Conservation (phyloP, 2,113 vertebrate genomes). For the Sarotherodon lohbergeri region DNA sequence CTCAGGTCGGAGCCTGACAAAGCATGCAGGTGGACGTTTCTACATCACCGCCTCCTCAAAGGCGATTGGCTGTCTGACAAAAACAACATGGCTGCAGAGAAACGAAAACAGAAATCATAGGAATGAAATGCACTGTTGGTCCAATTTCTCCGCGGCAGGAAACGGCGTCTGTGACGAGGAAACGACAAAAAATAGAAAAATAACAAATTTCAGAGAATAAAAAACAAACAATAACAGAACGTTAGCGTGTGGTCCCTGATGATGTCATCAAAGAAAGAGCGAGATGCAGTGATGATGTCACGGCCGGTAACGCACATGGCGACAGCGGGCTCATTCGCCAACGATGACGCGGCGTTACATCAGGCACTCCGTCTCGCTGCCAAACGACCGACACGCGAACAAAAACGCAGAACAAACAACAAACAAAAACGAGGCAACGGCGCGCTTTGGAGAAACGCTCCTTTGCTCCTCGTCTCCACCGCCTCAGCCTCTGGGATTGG, state of each 20-base stretch:
- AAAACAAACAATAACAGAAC: background rate
- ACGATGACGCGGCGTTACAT: background rate
- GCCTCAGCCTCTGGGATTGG: background rate
- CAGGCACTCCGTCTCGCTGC: background rate
- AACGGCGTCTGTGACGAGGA: constrained; percentile 57
- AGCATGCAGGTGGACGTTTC: constrained; percentile 48
- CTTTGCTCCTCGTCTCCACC: background rate
- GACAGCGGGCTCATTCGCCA: background rate
- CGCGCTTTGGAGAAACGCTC: background rate
- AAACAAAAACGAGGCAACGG: background rate
- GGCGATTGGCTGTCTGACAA: background rate
- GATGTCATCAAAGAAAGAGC: background rate
- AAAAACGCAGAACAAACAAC: background rate
- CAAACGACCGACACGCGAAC: background rate
- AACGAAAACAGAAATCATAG: background rate
- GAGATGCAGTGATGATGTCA: background rate
- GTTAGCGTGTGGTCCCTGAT: background rate
- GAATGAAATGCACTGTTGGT: constrained; percentile 74
- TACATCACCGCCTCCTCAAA: background rate
- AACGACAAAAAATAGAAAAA: constrained; percentile 62
- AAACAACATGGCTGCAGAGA: background rate
- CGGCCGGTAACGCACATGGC: background rate
- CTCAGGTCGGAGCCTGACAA: background rate
- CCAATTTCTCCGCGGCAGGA: constrained; percentile 84
- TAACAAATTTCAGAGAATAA: background rate